phyloP scores from a whole-genome alignment of 2,888 invertebrate species.

The Himalopsyche anomala region DNA sequence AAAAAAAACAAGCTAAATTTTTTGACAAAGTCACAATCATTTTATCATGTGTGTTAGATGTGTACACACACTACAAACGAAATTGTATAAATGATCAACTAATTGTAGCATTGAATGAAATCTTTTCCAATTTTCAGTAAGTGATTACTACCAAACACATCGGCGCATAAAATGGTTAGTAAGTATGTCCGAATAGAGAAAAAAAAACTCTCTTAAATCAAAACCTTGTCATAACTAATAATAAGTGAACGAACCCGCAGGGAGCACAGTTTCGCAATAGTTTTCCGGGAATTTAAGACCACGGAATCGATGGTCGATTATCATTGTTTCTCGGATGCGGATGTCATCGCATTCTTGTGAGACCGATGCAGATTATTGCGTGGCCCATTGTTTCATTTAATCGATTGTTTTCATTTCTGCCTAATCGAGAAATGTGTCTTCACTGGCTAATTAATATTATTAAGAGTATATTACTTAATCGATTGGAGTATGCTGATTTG shows the following conservation, averaged over 20 bases:
- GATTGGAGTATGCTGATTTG: not conserved
- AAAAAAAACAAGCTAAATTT: too few species aligned
- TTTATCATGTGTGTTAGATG: too few species aligned
- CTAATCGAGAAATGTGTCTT: not conserved
- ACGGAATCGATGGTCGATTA: conserved; percentile 13
- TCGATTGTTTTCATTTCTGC: conserved; percentile 7
- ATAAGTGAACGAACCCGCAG: not conserved
- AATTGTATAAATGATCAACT: too few species aligned
- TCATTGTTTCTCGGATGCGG: conserved; percentile 38
- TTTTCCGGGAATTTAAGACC: conserved; percentile 11
- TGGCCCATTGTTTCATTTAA: not conserved
- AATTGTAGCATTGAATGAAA: too few species aligned
- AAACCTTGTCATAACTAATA: not conserved
- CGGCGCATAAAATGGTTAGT: too few species aligned
- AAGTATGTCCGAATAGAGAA: not conserved
- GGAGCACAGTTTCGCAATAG: conserved; percentile 4
- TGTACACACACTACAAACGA: too few species aligned
- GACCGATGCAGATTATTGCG: not conserved
- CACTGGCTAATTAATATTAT: not conserved
- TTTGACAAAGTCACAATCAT: too few species aligned
- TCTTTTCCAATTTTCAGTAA: too few species aligned
- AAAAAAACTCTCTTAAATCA: not conserved
- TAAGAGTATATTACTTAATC: conserved; percentile 21
- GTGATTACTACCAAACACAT: too few species aligned
- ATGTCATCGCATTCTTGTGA: conserved; percentile 21